These are phyloP conservation scores for Sebastes cheni DNA, from an alignment of 2,797 vertebrate species.

Conservation along the genomic window DNA sequence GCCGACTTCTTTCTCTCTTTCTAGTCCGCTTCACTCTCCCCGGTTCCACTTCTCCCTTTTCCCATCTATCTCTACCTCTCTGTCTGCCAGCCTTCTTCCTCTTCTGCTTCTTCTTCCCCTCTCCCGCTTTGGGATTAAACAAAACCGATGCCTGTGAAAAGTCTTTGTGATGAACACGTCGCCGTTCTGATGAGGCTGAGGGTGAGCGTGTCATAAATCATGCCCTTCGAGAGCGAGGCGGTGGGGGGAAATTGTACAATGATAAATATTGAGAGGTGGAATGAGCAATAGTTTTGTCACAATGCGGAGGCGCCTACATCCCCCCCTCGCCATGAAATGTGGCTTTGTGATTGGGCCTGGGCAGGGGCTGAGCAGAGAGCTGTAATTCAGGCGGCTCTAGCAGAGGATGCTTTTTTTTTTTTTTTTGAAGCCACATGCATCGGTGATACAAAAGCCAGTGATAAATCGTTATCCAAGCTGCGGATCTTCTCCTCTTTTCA, in stretches of 20 bases:
- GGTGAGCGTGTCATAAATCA: conserved; percentile 67
- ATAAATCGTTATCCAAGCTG: conserved; percentile 56
- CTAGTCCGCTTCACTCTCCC: conserved; percentile 12
- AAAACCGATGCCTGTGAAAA: conserved; percentile 61
- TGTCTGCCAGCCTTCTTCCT: neutral
- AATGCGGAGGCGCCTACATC: conserved; percentile 46
- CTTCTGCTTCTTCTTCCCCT: neutral
- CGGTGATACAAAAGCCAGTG: conserved; percentile 38
- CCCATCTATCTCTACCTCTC: conserved; percentile 42
- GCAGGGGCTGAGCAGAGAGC: conserved; percentile 34
- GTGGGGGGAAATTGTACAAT: conserved; percentile 65
- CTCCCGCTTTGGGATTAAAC: conserved; percentile 64
- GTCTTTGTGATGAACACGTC: conserved; percentile 61
- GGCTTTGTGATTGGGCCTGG: conserved; percentile 65
- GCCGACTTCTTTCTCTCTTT: conserved; percentile 19
- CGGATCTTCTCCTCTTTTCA: conserved; percentile 23
- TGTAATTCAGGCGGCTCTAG: conserved; percentile 59
- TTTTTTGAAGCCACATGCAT: conserved; percentile 48
- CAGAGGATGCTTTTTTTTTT: conserved; percentile 23
- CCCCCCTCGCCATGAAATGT: conserved; percentile 67
- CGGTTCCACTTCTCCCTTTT: neutral
- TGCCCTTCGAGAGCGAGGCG: conserved; percentile 46
- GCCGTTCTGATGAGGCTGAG: conserved; percentile 53
- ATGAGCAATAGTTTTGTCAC: conserved; percentile 80
- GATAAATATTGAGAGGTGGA: conserved; percentile 81